Percentiles rank a stretch among this genome's conserved stretches.
Conservation (phyloP, 2,113 vertebrate genomes). For the Rynchops niger region DNA sequence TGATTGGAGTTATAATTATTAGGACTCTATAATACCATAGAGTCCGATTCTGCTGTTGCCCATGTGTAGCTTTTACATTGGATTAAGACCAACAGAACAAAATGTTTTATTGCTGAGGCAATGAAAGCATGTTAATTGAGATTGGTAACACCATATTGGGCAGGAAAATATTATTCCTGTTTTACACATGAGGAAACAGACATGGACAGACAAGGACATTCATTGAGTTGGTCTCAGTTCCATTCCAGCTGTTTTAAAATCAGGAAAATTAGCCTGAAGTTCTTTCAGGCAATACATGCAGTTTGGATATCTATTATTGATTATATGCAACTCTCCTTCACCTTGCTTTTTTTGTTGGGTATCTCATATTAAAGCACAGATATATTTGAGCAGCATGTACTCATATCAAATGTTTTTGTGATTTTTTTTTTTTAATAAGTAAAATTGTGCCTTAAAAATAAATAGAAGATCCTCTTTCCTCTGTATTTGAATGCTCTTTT, state of each 20-base stretch:
- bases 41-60: neutral
- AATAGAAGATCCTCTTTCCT: neutral
- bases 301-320: neutral
- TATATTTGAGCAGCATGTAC: neutral
- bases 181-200: neutral
- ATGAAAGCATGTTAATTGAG: neutral
- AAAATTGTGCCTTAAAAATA: neutral
- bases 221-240: neutral
- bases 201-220: neutral
- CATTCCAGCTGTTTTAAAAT: conserved; percentile 10
- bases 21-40: neutral
- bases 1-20: neutral
- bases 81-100: conserved; percentile 17
- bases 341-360: neutral
- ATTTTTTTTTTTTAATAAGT: neutral
- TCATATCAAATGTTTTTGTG: neutral
- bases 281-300: neutral
- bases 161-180: neutral
- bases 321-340: neutral
- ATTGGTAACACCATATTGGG: neutral
- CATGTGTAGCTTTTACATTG: neutral
- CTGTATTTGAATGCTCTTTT: neutral
- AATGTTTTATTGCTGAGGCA: neutral
- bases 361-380: neutral
- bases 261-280: neutral